Conservation (phyloP, 1,140 invertebrate species). For the Musca vetustissima region DNA sequence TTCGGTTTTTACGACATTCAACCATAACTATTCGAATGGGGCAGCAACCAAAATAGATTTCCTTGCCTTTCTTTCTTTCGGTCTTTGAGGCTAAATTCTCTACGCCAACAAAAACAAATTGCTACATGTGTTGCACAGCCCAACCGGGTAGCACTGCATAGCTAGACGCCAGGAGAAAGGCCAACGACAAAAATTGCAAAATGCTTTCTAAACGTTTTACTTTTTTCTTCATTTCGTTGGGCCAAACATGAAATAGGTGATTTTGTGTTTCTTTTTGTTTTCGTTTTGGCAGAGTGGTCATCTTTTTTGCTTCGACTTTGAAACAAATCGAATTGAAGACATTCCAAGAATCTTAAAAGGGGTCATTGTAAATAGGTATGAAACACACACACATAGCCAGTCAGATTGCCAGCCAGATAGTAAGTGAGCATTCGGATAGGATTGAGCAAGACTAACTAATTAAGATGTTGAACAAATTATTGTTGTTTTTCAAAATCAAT, state of each 20-base stretch:
- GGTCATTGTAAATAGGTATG: not conserved
- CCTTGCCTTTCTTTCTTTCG: slow-evolving; percentile 1
- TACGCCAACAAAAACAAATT: slow-evolving; percentile 11
- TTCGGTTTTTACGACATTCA: not conserved
- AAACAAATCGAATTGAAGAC: slow-evolving; percentile 20
- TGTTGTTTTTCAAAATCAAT: slow-evolving; percentile 7
- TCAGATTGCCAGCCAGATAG: too few species aligned
- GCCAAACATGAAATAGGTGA: too few species aligned
- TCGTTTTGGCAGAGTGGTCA: too few species aligned
- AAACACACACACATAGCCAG: not conserved
- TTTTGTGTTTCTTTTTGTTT: too few species aligned
- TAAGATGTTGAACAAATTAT: slow-evolving; percentile 10
- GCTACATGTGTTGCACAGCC: slow-evolving; percentile 17
- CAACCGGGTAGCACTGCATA: not conserved
- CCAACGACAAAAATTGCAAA: slow-evolving; percentile 3
- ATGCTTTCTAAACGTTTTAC: slow-evolving; percentile 21
- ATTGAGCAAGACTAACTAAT: slow-evolving; percentile 1
- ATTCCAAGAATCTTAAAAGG: slow-evolving; percentile 9
- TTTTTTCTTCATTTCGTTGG: slow-evolving; percentile 2
- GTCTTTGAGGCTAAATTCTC: not conserved
- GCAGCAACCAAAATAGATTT: slow-evolving; percentile 16
- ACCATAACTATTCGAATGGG: not conserved
- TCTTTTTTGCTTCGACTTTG: not conserved
- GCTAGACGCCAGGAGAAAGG: slow-evolving; percentile 2
- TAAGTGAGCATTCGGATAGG: too few species aligned